A percentile compares a stretch with the other conserved stretches of the same genome.
Conservation (phyloP, 1,140 invertebrate genomes). For the Cydia fagiglandana region DNA sequence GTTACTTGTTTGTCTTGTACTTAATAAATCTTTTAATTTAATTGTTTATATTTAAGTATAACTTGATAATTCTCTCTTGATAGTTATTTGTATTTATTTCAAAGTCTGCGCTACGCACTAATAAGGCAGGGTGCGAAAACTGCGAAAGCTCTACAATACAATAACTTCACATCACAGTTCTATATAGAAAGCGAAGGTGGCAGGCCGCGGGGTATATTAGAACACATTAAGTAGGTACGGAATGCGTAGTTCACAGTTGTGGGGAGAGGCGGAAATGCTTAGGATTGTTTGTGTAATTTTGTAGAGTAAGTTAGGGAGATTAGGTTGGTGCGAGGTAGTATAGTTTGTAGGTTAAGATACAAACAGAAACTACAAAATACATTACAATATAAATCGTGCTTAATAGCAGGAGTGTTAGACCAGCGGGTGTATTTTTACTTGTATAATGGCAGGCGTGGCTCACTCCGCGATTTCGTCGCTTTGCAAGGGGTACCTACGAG, state of each 20-base stretch:
- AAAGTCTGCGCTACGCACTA: not conserved
- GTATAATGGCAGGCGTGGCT: too few relatives aligned
- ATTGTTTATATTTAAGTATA: too few relatives aligned
- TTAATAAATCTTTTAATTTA: too few relatives aligned
- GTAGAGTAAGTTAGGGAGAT: not conserved
- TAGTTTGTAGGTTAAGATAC: not conserved
- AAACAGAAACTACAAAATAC: not conserved
- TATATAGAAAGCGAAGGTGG: not conserved
- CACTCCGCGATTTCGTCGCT: too few relatives aligned
- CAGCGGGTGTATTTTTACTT: too few relatives aligned
- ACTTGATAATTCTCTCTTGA: too few relatives aligned
- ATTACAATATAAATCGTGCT: too few relatives aligned
- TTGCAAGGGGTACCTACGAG: too few relatives aligned
- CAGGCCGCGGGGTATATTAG: not conserved
- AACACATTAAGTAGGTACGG: not conserved
- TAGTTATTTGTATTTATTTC: not conserved
- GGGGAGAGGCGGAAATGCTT: not conserved
- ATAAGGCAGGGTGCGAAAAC: not conserved
- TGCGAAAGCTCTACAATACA: not conserved
- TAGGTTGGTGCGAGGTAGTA: not conserved
- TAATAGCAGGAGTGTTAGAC: too few relatives aligned
- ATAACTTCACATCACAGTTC: not conserved
- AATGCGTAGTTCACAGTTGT: not conserved
- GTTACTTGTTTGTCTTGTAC: too few relatives aligned
- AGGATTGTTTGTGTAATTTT: not conserved